Evolutionary conservation across 2,888 invertebrate species (phyloP), one percentile per base, ranked within the genome.

Genomic region (Actias luna): DNA sequence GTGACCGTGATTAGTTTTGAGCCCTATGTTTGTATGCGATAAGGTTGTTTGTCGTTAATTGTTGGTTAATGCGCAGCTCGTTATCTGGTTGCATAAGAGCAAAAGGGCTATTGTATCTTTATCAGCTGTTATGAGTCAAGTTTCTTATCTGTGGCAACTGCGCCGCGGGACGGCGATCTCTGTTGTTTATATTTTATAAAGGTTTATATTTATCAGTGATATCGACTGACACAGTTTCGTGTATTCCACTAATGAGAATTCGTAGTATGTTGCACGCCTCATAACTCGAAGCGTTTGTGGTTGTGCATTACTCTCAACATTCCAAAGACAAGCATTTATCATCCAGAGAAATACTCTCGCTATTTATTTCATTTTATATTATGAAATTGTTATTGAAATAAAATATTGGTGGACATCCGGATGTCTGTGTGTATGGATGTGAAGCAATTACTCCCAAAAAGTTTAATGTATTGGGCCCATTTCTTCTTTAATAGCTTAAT

Each of bases 81-180:
- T 84, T 88, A 87, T 88, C 85, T 79, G 68, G 81, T 90, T 90
- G 87, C 88, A 87, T 88, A 89, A 89, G 85, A 80, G 82, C 75
- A 75, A n/a, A n/a, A 77, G 82, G 83, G 79, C 82, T 77, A 83
- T 86, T 85, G 85, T 85, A 75, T 68, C 80, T 82, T 84, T 87
- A 85, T 87, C 85, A 83, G 82, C 78, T 77, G 78, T 74, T 74
- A 74, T 50, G 46, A 78, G 72, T n/a, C n/a, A n/a, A n/a, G n/a
- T 69, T 68, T 63, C 61, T 70, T 76, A 74, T 75, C 70, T 79
- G 78, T 80, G 78, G 82, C 78, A 81, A 81, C 74, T 75, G 77
- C 74, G 64, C 63, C 59, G 63, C 55, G 39, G 61, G 27, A 58
- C 58, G 42, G 55, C 25, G 55, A 55, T 55, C 55, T 55, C 55